Conservation (phyloP, 2,797 vertebrate species). For the Pantherophis alleghaniensis region DNA sequence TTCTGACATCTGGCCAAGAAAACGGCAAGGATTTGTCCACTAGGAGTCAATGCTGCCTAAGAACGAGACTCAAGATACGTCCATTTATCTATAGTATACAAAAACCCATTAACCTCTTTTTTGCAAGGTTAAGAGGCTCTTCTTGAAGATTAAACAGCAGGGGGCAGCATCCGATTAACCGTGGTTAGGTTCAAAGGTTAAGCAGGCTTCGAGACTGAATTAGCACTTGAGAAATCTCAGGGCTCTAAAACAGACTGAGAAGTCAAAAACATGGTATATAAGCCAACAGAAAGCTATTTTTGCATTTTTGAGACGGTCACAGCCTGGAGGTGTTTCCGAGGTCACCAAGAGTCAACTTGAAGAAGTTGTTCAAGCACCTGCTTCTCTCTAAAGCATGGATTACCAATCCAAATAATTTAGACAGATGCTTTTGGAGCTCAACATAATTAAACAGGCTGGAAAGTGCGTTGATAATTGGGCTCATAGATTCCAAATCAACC, state of each 20-base stretch:
- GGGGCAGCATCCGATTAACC: not conserved
- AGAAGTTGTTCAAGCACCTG: not conserved
- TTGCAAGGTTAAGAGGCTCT: not conserved
- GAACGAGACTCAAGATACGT: not conserved
- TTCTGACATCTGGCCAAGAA: not conserved
- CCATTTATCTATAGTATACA: not conserved
- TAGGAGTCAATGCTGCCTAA: not conserved
- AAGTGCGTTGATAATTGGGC: not conserved
- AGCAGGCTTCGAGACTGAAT: not conserved
- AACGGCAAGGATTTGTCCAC: not conserved
- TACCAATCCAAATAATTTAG: slow-evolving; percentile 6
- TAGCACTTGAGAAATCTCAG: not conserved
- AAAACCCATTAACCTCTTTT: not conserved
- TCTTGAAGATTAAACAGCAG: not conserved
- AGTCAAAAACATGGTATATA: not conserved
- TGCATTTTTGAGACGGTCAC: not conserved
- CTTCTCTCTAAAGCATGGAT: slow-evolving; percentile 11
- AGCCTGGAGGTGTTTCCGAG: not conserved
- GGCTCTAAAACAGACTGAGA: not conserved
- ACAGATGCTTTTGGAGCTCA: not conserved
- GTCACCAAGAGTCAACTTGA: not conserved
- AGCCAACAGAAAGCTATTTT: not conserved
- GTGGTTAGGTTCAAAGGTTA: not conserved
- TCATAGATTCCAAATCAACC: not conserved
- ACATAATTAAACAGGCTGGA: not conserved